These are phyloP conservation scores for Seladonia tumulorum DNA, from an alignment of 2,888 invertebrate genomes.

Conservation along the genomic window DNA sequence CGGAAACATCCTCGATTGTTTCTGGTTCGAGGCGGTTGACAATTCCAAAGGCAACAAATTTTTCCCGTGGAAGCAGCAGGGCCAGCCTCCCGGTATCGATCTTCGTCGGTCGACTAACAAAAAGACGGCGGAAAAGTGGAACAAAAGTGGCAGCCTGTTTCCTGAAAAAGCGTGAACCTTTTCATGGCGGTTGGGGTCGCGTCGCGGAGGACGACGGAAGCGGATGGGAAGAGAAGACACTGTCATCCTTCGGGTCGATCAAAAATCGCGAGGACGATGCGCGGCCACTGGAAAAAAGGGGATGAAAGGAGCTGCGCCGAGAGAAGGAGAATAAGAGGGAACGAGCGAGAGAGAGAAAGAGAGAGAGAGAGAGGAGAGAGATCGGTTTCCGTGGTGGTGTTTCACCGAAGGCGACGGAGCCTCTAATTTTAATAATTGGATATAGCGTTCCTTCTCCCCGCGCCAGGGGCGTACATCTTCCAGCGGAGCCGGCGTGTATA, in stretches of 20 bases:
- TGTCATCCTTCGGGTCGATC: slow-evolving; percentile 16
- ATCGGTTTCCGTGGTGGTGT: slow-evolving; percentile 70
- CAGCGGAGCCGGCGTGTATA: slow-evolving; percentile 45
- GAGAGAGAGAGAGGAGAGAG: slow-evolving; percentile 7
- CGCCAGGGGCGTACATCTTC: slow-evolving; percentile 58
- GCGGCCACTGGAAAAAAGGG: background rate
- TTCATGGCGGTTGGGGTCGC: slow-evolving; percentile 29
- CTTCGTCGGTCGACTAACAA: slow-evolving; percentile 42
- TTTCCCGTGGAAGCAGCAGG: background rate
- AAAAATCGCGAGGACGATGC: slow-evolving; percentile 14
- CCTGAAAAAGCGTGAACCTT: slow-evolving; percentile 54
- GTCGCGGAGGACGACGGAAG: background rate
- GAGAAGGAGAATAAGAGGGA: slow-evolving; percentile 5
- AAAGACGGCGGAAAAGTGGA: slow-evolving; percentile 65
- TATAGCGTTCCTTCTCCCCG: slow-evolving; percentile 70
- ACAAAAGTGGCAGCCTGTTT: slow-evolving; percentile 62
- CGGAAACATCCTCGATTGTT: slow-evolving; percentile 3
- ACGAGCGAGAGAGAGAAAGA: background rate
- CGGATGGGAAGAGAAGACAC: background rate
- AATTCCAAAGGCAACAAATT: slow-evolving; percentile 19
- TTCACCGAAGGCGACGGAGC: slow-evolving; percentile 81
- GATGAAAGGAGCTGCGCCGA: slow-evolving; percentile 34
- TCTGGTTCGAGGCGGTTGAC: background rate
- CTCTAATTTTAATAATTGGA: slow-evolving; percentile 84
- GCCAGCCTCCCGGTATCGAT: slow-evolving; percentile 56